Base-by-base conservation (phyloP, 2,888 invertebrate species). In the Microdon myrmicae region DNA sequence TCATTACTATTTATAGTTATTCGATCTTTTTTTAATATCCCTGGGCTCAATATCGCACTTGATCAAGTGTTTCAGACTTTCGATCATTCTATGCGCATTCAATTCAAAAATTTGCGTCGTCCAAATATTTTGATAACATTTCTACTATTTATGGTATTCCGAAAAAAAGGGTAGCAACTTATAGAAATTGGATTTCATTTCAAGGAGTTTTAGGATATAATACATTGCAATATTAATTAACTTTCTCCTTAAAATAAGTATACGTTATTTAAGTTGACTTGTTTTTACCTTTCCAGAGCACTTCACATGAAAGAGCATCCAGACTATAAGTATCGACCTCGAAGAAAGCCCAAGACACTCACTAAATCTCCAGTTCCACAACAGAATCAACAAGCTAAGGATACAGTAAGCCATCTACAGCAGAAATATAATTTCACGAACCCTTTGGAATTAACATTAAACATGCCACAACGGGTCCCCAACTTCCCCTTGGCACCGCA, bases 281-380 rank as follows among this genome's bases (percentile, higher is more conserved):
- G 35, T 29, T 55, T 66, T 60, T n/a, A n/a, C n/a, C 67, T 68
- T 77, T 74, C 16, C 85, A 94, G 93, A 78, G 92, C 93, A 23
- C 84, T 94, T 7, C 93, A 94, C 83, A 94, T 94, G 93, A 93
- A 92, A 81, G 93, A 94, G 76, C 93, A 93, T 73, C 94, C 93
- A 4, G 93, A 94, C 81, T 94, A 94, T 84, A 94, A 94, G 81
- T 94, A 93, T 82, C 85, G 93, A 31, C 93, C 93, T 7, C 83
- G 93, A 45, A 83, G 93, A 73, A 93, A 94, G 79, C 93, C 93
- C 3, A 93, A 93, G 78, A 89, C 92, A 0, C 82, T 92, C 8
- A 85, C 90, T 67, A 92, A 92, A 72, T 78, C 80, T 0, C 79
- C 81, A 2, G 73, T 77, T 22, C 79, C 79, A 14, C 35, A 60